Evolutionary conservation across 1,140 invertebrate species (phyloP).

Genomic region (Maniola jurtina): DNA sequence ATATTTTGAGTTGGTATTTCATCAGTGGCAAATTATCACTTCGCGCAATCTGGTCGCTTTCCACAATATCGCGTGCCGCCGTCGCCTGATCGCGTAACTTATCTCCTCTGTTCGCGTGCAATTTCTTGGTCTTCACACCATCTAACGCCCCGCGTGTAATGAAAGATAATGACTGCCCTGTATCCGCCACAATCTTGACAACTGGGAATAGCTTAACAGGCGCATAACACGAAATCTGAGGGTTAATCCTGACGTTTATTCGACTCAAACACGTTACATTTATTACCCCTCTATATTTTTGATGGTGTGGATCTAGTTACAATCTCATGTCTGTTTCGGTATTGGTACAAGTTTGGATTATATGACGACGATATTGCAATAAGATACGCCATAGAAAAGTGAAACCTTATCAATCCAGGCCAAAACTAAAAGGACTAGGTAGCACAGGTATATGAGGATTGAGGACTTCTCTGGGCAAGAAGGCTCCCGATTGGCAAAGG

Average conservation of each 20-base stretch:
- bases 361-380: too few relatives aligned
- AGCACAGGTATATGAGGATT: too few relatives aligned
- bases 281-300: constrained; percentile 1
- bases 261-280: not conserved
- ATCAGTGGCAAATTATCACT: not conserved
- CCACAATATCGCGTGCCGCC: constrained; percentile 26
- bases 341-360: too few relatives aligned
- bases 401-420: too few relatives aligned
- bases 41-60: constrained; percentile 27
- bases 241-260: constrained; percentile 12
- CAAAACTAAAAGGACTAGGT: too few relatives aligned
- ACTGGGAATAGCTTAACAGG: constrained; percentile 8
- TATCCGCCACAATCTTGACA: constrained; percentile 20
- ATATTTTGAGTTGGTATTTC: not conserved
- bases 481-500: too few relatives aligned
- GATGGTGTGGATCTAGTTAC: not conserved
- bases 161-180: constrained; percentile 24
- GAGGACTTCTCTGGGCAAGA: too few relatives aligned
- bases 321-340: not conserved
- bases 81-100: constrained; percentile 30
- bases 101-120: constrained; percentile 22
- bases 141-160: constrained; percentile 22
- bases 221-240: constrained; percentile 19
- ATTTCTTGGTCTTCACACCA: constrained; percentile 19
- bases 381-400: too few relatives aligned